Percentiles rank a stretch among this genome's conserved stretches.
Evolutionary conservation across 2,888 invertebrate genomes (phyloP).

Genomic region (Aquatica leii): DNA sequence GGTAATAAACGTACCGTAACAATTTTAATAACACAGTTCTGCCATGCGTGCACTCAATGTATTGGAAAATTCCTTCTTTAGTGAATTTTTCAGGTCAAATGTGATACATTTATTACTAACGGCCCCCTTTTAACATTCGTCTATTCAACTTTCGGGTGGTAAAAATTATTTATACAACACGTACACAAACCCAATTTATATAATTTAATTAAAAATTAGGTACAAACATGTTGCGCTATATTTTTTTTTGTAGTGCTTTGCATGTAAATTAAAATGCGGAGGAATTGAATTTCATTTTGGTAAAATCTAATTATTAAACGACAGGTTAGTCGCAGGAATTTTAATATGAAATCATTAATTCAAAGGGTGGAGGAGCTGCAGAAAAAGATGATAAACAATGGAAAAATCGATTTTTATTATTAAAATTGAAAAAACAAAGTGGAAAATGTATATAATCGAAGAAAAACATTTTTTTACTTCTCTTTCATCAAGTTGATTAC

Average conservation of each 20-base stretch:
- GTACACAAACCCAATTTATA: conserved; percentile 16
- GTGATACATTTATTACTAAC: conserved; percentile 34
- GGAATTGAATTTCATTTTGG: conserved; percentile 52
- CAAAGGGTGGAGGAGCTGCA: conserved; percentile 37
- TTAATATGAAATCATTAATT: conserved; percentile 54
- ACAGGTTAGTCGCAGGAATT: conserved; percentile 52
- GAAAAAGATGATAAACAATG: conserved; percentile 25
- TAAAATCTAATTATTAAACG: conserved; percentile 54
- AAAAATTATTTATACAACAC: background rate
- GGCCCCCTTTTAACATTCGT: conserved; percentile 2
- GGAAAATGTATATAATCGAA: conserved; percentile 20
- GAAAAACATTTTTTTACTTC: conserved; percentile 27
- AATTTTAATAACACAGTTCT: conserved; percentile 32
- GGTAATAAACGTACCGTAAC: conserved; percentile 32
- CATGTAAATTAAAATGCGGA: conserved; percentile 35
- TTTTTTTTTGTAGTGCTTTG: conserved; percentile 28
- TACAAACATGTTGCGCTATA: conserved; percentile 22
- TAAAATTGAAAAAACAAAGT: background rate
- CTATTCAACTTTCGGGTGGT: background rate
- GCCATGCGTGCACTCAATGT: conserved; percentile 31
- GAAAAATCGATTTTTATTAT: conserved; percentile 16
- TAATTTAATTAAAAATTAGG: conserved; percentile 34
- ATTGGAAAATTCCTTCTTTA: conserved; percentile 34
- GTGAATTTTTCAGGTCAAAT: conserved; percentile 35
- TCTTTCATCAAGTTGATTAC: conserved; percentile 36